Base-by-base conservation (phyloP, 2,113 vertebrate species). In the Oceanodroma tethys region DNA sequence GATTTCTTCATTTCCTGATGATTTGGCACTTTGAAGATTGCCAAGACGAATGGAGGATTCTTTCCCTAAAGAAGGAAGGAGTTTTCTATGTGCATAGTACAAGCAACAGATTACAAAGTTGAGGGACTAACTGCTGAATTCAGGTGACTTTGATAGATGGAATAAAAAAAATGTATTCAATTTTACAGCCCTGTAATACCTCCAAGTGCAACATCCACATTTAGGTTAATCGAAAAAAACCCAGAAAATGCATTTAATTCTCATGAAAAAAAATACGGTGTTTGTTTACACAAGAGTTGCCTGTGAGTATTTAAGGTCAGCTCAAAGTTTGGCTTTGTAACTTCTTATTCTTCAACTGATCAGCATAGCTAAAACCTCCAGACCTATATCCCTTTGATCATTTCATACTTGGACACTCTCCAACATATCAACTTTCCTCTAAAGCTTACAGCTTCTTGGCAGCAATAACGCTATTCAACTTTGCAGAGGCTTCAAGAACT, bases 401-500 rank as follows among this genome's bases (percentile, higher is more conserved):
- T 71, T 92, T 93, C 47, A 81, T 87, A 90, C 47, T 83, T 96
- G 88, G 92, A 86, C 60, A 68, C 21, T 56, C 30, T 93, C 72
- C 73, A 93, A 92, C 30, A 62, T 30, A 81, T 59, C 86, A 90
- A 75, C 83, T 95, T 92, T 65, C 94, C 79, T 81, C 72, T 89
- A 47, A 55, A 79, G 43, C 76, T 72, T 86, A 67, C 83, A 91
- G 80, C 40, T 95, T 89, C 56, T 89, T 95, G 92, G 95, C 83
- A 97, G 50, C 52, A 84, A 13, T 42, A 84, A n/a, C 27, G 26
- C 2, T 92, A 53, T 93, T 60, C 88, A 92, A 20, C 48, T 66
- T 88, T 75, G 47, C 73, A 92, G 27, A 56, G 22, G n/a, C 34
- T 93, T 80, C 72, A 84, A 59, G 52, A 90, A n/a, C 38, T 79